A percentile compares a stretch with the other conserved stretches of the same genome.
These are phyloP conservation scores for Baronia brevicornis DNA, from an alignment of 2,888 invertebrate species.

Conservation along the genomic window DNA sequence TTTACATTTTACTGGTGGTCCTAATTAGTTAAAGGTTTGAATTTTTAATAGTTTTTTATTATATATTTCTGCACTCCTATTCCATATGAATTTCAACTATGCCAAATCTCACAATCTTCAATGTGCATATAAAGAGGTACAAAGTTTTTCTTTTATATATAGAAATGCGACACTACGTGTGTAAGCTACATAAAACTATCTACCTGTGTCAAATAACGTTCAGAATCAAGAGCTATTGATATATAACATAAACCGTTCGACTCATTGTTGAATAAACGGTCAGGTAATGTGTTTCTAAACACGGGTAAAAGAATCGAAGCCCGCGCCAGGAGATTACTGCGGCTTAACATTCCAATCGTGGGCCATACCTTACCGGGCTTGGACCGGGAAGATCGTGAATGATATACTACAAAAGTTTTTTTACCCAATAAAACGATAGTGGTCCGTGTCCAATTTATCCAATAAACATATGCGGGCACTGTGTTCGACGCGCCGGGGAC, in stretches of 20 bases:
- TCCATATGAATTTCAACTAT: too few species aligned
- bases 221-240: constrained; percentile 32
- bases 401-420: constrained; percentile 45
- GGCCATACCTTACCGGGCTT: constrained; percentile 34
- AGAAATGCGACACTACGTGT: too few species aligned
- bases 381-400: constrained; percentile 30
- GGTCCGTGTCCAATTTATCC: constrained; percentile 53
- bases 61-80: too few species aligned
- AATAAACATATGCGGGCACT: constrained; percentile 68
- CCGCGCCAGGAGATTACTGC: constrained; percentile 50
- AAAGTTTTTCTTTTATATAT: too few species aligned
- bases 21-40: too few species aligned
- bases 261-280: constrained; percentile 50
- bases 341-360: constrained; percentile 65
- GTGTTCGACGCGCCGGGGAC: constrained; percentile 29
- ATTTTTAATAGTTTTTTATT: too few species aligned
- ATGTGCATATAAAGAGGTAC: too few species aligned
- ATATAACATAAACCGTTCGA: constrained; percentile 56
- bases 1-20: too few species aligned
- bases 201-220: constrained; percentile 48
- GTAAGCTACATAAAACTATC: constrained; percentile 36
- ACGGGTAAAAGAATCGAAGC: constrained; percentile 34
- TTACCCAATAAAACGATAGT: constrained; percentile 48
- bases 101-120: too few species aligned
- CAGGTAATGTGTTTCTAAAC: constrained; percentile 69